These are phyloP conservation scores for Spatula versicolor DNA, from an alignment of 2,797 vertebrate genomes.

Conservation along the genomic window DNA sequence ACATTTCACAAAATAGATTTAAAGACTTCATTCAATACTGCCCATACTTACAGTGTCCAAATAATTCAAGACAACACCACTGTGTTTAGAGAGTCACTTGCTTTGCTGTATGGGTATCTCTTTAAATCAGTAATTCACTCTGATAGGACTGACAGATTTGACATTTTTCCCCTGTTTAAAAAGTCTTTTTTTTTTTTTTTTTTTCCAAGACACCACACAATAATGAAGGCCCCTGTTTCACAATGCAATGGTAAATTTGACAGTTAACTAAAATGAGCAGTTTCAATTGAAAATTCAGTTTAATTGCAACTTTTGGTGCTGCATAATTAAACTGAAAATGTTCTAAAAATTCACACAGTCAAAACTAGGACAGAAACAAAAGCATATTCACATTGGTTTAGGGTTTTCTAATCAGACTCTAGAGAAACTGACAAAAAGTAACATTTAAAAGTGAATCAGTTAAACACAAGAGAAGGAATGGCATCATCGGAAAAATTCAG, in stretches of 20 bases:
- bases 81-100: background rate
- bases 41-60: background rate
- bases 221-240: slow-evolving; percentile 49
- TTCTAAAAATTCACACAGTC: slow-evolving; percentile 30
- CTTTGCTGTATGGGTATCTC: fast-evolving
- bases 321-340: slow-evolving; percentile 69
- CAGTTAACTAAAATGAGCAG: slow-evolving; percentile 71
- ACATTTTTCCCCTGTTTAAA: slow-evolving; percentile 20
- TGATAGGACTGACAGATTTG: background rate
- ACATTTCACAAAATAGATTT: background rate
- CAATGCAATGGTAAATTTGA: slow-evolving; percentile 42
- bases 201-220: slow-evolving; percentile 35
- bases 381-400: slow-evolving; percentile 9
- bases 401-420: slow-evolving; percentile 12
- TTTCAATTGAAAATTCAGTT: slow-evolving; percentile 70
- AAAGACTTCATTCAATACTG: background rate
- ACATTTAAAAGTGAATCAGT: slow-evolving; percentile 15
- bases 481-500: slow-evolving; percentile 33
- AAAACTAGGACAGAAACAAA: slow-evolving; percentile 53
- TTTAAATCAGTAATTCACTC: background rate
- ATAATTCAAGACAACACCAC: background rate
- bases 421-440: slow-evolving; percentile 29
- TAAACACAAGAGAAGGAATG: slow-evolving; percentile 20
- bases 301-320: slow-evolving; percentile 72
- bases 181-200: slow-evolving; percentile 19